Conservation (phyloP, 2,797 vertebrate species). For the Cossypha niveicapilla region DNA sequence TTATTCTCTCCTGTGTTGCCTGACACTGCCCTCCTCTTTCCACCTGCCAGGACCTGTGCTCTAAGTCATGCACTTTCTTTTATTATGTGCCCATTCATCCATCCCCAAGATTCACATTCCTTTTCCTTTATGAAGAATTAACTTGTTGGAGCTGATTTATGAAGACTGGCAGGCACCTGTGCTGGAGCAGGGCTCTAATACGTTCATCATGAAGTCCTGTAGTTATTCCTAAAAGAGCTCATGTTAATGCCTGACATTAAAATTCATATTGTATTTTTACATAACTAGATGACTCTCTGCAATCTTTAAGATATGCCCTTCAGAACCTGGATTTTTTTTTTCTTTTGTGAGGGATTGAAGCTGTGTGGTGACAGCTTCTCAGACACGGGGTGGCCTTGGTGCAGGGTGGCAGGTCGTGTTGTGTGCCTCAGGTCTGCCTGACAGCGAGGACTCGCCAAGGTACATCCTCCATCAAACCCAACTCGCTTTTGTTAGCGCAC, state of each 20-base stretch:
- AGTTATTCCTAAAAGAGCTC: constrained; percentile 69
- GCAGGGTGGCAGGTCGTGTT: background rate
- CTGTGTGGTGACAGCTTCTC: constrained; percentile 1
- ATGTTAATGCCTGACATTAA: constrained; percentile 65
- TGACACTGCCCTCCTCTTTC: background rate
- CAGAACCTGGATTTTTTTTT: constrained; percentile 12
- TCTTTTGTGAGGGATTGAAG: background rate
- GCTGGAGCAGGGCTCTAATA: constrained; percentile 38
- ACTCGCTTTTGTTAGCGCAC: background rate
- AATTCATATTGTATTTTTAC: constrained; percentile 65
- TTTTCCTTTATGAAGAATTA: constrained; percentile 68
- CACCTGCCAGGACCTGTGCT: background rate
- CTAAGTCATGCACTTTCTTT: background rate
- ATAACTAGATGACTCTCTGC: constrained; percentile 31
- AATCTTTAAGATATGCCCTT: constrained; percentile 60
- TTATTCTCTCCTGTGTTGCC: rapidly evolving
- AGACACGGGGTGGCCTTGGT: constrained; percentile 17
- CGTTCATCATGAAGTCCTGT: constrained; percentile 60
- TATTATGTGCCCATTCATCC: background rate
- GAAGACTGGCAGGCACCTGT: constrained; percentile 58
- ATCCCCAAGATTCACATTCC: constrained; percentile 1
- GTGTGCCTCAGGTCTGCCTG: constrained; percentile 26
- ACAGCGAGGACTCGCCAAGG: constrained; percentile 60
- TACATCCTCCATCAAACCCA: constrained; percentile 31
- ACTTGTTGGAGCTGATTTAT: constrained; percentile 66